These are phyloP conservation scores for Laupala kohalensis DNA, from an alignment of 1,140 invertebrate species.

Conservation along the genomic window DNA sequence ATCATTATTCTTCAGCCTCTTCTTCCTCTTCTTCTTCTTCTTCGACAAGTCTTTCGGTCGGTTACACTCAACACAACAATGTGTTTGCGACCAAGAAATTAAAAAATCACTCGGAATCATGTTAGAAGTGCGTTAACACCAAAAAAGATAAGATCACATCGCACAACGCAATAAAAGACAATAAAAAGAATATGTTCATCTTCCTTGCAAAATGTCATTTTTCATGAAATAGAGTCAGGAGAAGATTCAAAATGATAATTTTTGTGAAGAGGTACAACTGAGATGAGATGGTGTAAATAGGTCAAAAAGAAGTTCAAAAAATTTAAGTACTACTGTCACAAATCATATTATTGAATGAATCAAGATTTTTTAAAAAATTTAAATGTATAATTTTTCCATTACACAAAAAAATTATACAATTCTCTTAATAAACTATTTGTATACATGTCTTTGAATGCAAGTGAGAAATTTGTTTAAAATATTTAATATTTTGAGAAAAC, in stretches of 20 bases:
- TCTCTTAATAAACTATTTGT: too few species aligned
- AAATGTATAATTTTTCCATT: not conserved
- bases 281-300: not conserved
- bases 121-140: not conserved
- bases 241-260: too few species aligned
- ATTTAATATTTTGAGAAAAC: too few species aligned
- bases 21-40: not conserved
- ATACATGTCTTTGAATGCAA: too few species aligned
- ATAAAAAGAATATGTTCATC: too few species aligned
- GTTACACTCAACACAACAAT: not conserved
- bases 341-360: not conserved
- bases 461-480: too few species aligned
- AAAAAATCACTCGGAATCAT: not conserved
- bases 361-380: not conserved
- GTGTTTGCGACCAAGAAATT: not conserved
- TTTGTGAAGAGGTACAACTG: too few species aligned
- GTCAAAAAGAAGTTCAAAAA: too few species aligned
- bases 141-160: not conserved
- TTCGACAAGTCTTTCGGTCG: not conserved
- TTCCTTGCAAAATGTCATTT: too few species aligned
- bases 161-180: not conserved
- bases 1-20: not conserved
- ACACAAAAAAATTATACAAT: too few species aligned
- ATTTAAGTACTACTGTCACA: not conserved
- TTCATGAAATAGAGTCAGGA: too few species aligned